These are phyloP conservation scores for Penaeus indicus DNA, from an alignment of 1,140 invertebrate genomes.

Conservation along the genomic window DNA sequence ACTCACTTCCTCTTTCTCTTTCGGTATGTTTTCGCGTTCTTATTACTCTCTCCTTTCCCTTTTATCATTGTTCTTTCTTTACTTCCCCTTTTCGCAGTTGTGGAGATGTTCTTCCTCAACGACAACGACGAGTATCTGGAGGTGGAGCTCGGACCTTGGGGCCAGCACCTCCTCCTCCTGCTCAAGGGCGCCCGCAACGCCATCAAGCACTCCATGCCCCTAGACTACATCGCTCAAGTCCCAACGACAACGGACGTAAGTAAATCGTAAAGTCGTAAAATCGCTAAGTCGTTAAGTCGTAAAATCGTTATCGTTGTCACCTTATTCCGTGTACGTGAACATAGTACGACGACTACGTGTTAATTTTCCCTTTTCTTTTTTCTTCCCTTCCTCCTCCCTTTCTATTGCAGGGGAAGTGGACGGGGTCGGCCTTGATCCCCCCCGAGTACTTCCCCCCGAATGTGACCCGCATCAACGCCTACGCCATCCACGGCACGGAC, in stretches of 20 bases:
- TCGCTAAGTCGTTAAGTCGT: no score
- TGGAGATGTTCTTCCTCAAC: slow-evolving; percentile 68
- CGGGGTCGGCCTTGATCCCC: slow-evolving; percentile 70
- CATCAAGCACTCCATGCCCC: slow-evolving; percentile 64
- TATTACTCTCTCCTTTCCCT: no score
- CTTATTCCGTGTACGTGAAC: no score
- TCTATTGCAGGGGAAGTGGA: slow-evolving; percentile 67
- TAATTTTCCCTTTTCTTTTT: no score
- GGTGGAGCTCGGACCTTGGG: slow-evolving; percentile 72
- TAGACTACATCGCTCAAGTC: slow-evolving; percentile 31
- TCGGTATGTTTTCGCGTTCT: no score
- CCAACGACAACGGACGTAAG: no score
- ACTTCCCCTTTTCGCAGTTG: slow-evolving; percentile 53
- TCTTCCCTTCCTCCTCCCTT: not conserved
- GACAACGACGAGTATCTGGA: slow-evolving; percentile 73
- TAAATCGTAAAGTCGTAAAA: no score
- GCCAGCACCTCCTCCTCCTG: slow-evolving; percentile 70
- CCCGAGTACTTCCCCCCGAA: slow-evolving; percentile 70
- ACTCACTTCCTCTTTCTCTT: no score
- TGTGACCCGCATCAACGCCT: slow-evolving; percentile 74
- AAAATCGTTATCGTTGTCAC: no score
- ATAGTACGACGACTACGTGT: no score
- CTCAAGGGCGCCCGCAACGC: slow-evolving; percentile 70
- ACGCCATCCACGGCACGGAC: slow-evolving; percentile 73
- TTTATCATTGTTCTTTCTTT: no score